Evolutionary conservation across 2,888 invertebrate genomes (phyloP).

Genomic region (Cataglyphis rosenhaueri): DNA sequence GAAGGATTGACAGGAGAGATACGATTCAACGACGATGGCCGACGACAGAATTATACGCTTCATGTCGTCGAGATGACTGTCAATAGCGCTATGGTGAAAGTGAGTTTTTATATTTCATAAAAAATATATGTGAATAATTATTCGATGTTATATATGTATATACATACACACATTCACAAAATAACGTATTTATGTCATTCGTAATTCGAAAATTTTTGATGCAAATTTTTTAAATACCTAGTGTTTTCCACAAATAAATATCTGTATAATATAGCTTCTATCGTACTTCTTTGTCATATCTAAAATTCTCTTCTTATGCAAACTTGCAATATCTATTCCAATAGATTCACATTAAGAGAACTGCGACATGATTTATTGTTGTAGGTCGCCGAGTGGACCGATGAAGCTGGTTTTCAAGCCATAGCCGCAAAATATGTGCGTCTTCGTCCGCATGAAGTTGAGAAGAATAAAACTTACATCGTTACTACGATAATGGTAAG

Average conservation of each 20-base stretch:
- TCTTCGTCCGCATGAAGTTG: conserved; percentile 90
- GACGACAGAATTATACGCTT: conserved; percentile 94
- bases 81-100: conserved; percentile 96
- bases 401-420: conserved; percentile 91
- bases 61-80: conserved; percentile 98
- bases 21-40: conserved; percentile 95
- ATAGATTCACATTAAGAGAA: conserved; percentile 15
- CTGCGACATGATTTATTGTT: conserved; percentile 47
- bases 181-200: no score
- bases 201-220: neutral
- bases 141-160: neutral
- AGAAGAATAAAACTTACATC: conserved; percentile 94
- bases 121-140: neutral
- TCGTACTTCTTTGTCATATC: neutral
- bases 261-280: neutral
- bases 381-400: conserved; percentile 95
- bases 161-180: neutral
- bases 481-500: conserved; percentile 93
- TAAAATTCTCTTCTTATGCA: neutral
- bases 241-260: neutral
- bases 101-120: conserved; percentile 80
- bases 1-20: conserved; percentile 96
- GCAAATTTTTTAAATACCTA: neutral
- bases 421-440: conserved; percentile 92
- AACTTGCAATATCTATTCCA: neutral